These are phyloP conservation scores for Corvus cornix DNA, from an alignment of 2,113 vertebrate genomes.

Conservation along the genomic window DNA sequence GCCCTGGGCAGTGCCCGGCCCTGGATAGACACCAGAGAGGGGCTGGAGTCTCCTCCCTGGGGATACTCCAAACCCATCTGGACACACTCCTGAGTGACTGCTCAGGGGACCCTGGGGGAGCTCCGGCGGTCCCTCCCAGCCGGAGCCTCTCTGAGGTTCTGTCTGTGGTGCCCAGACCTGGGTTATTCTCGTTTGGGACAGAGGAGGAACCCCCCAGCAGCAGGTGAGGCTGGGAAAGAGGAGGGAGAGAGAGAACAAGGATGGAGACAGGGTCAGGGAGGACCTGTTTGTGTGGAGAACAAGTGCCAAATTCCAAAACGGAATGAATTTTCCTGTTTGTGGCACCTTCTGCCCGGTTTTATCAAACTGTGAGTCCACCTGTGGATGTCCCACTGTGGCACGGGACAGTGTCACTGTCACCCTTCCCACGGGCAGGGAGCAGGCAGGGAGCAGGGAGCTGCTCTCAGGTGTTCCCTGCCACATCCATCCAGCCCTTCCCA, in stretches of 20 bases:
- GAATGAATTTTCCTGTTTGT: background rate
- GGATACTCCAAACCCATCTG: background rate
- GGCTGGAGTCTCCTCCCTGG: background rate
- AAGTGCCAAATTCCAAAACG: accelerated
- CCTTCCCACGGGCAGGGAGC: too few relatives aligned
- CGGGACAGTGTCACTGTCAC: background rate
- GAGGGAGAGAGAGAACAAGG: background rate
- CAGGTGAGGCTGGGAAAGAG: background rate
- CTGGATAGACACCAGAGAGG: too few relatives aligned
- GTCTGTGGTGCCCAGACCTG: background rate
- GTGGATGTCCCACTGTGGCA: accelerated
- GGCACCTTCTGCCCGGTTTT: background rate
- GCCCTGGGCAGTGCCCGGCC: too few relatives aligned
- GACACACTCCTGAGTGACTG: background rate
- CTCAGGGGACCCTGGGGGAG: background rate
- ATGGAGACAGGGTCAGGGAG: background rate
- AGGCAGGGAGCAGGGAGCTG: background rate
- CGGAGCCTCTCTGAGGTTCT: background rate
- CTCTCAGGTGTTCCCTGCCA: background rate
- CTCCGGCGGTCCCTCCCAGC: too few relatives aligned
- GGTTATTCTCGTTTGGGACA: background rate
- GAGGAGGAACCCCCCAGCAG: background rate
- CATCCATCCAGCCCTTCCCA: background rate
- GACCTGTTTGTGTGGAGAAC: background rate
- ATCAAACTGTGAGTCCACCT: too few relatives aligned